These are phyloP conservation scores for Fukomys damarensis DNA, from an alignment of 2,113 vertebrate genomes.

Conservation along the genomic window DNA sequence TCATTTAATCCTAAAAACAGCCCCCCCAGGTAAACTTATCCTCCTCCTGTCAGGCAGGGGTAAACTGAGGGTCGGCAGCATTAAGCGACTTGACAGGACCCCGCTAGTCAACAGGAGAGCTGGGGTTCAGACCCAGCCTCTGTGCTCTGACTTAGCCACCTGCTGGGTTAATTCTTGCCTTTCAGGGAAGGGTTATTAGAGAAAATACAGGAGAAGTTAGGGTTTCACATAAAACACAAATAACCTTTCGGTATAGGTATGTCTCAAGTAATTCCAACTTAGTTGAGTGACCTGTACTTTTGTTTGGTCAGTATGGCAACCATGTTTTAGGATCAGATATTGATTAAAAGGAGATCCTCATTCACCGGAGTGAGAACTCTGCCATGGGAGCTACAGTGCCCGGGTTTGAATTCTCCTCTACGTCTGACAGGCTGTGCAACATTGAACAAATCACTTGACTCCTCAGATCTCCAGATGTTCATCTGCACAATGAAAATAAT, in stretches of 20 bases:
- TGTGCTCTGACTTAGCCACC: background rate
- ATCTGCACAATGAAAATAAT: background rate
- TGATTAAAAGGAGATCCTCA: background rate
- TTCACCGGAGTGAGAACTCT: background rate
- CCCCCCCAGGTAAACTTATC: background rate
- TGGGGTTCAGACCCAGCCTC: background rate
- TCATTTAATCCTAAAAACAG: background rate
- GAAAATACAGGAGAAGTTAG: background rate
- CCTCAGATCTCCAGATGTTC: background rate
- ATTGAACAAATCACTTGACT: background rate
- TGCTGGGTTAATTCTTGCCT: background rate
- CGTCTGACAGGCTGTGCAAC: background rate
- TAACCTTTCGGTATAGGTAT: background rate
- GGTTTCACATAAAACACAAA: slow-evolving; percentile 17
- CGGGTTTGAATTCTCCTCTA: background rate
- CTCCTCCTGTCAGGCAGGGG: background rate
- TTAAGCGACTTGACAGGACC: background rate
- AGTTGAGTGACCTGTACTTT: background rate
- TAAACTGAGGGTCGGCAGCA: background rate
- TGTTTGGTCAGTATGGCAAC: background rate
- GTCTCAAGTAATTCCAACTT: background rate
- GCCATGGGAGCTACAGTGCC: background rate
- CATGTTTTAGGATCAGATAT: background rate
- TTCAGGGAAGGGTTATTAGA: background rate
- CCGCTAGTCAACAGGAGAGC: background rate